A percentile compares a stretch with the other conserved stretches of the same genome.
Evolutionary conservation across 64 coral and sea anemone species (phyloP).

Genomic region (Actinia tenebrosa): DNA sequence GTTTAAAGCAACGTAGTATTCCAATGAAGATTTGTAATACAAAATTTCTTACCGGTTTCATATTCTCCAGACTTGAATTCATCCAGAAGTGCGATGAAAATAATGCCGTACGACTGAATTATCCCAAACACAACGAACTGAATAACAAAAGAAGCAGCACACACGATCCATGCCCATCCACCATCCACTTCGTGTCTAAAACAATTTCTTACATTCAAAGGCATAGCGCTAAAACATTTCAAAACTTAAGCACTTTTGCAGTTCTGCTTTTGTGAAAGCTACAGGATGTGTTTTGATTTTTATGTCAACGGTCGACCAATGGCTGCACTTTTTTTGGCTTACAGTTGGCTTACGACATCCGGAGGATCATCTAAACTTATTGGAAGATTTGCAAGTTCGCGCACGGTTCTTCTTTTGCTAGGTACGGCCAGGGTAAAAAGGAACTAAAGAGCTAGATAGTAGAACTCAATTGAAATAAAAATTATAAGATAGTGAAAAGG

Average conservation of each 20-base stretch:
- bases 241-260: not conserved
- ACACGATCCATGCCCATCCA: constrained; percentile 86
- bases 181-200: constrained; percentile 45
- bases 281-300: not conserved
- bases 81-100: constrained; percentile 69
- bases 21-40: no score
- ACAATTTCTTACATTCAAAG: not conserved
- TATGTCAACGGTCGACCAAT: not conserved
- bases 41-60: constrained; percentile 57
- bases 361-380: no score
- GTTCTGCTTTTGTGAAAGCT: not conserved
- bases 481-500: no score
- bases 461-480: no score
- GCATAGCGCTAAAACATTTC: not conserved
- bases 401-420: no score
- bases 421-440: no score
- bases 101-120: constrained; percentile 81
- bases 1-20: no score
- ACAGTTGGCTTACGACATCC: not conserved
- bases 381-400: no score
- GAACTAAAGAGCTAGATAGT: no score
- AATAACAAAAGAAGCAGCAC: constrained; percentile 59
- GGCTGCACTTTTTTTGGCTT: not conserved
- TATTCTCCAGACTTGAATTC: constrained; percentile 81
- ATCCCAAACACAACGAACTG: constrained; percentile 68